Evolutionary conservation across 2,888 invertebrate genomes (phyloP), one percentile per base, ranked within the genome.

Genomic region (Ectemnius lituratus): DNA sequence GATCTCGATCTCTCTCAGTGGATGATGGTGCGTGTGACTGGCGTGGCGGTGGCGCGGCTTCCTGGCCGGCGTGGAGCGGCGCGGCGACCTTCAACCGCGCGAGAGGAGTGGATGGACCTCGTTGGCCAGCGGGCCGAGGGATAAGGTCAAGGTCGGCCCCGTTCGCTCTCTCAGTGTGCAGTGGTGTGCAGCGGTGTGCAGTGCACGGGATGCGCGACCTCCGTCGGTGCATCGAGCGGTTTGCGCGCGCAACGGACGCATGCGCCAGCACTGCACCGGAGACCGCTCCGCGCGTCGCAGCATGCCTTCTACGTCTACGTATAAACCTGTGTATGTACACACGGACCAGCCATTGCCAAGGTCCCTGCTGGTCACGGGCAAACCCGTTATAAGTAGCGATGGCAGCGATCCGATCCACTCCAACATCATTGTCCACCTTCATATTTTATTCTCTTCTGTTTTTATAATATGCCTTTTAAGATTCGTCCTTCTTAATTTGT

Each of bases 351-450:
- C 88, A 88, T 84, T 86, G 88, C 86, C 88, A 88, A 88, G 88
- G 88, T 87, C 86, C 75, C 78, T 73, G 67, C 81, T 87, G 88
- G 88, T 88, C 88, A 88, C 87, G 88, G 88, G 88, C 88, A 85
- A 85, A 76, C 14, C 77, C 82, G 83, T 83, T 84, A 82, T 80
- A 78, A 79, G 67, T 75, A 72, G 76, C 72, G 76, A 77, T 76
- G 76, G 76, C 60, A 62, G 61, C 59, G 63, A 77, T 61, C 69
- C 46, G 60, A 62, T 49, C 23, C 56, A 18, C 23, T 37, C n/a
- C 46, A 37, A 37, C 37, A 8, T 37, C 37, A 6, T 37, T 8
- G 1, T 11, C 37, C 8, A 4, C 2, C 5, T 37, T 11, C 8
- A 8, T 37, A 37, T 37, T 2, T 23, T 23, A 23, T 23, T 23